Evolutionary conservation across 2,888 invertebrate species (phyloP).

Genomic region (Cataglyphis cursor): DNA sequence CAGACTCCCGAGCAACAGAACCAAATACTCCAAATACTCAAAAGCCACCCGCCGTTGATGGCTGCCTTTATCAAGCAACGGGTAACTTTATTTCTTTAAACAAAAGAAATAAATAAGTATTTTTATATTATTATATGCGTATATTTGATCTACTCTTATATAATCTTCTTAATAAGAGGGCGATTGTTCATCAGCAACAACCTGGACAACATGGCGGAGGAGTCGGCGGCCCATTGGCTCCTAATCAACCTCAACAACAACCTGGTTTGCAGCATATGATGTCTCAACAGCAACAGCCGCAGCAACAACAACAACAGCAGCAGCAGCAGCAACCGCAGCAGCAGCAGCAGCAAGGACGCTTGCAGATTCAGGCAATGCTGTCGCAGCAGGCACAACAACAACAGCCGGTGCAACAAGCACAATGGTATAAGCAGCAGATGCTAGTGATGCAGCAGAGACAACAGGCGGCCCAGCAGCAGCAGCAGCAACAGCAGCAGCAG

Average conservation of each 20-base stretch:
- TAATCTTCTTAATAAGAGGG: slow-evolving; percentile 75
- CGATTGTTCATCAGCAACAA: slow-evolving; percentile 83
- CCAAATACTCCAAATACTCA: slow-evolving; percentile 95
- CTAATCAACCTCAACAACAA: slow-evolving; percentile 85
- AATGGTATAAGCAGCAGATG: slow-evolving; percentile 83
- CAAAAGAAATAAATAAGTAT: slow-evolving; percentile 9
- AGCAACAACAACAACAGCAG: slow-evolving; percentile 87
- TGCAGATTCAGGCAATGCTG: slow-evolving; percentile 86
- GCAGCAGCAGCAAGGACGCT: slow-evolving; percentile 87
- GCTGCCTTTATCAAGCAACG: slow-evolving; percentile 97
- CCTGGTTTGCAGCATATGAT: slow-evolving; percentile 86
- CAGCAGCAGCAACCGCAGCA: slow-evolving; percentile 87
- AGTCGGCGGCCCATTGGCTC: slow-evolving; percentile 82
- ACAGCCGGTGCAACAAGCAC: slow-evolving; percentile 85
- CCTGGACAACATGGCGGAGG: slow-evolving; percentile 83
- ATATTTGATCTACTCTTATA: slow-evolving; percentile 56
- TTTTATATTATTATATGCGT: background rate
- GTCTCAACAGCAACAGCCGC: slow-evolving; percentile 88
- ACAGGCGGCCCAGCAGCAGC: slow-evolving; percentile 85
- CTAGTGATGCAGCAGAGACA: slow-evolving; percentile 84
- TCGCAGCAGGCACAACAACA: slow-evolving; percentile 87
- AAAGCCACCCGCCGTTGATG: slow-evolving; percentile 98
- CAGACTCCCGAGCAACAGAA: slow-evolving; percentile 97
- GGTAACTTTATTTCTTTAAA: slow-evolving; percentile 63
- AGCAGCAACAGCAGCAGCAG: slow-evolving; percentile 84